Conservation (phyloP, 2,113 vertebrate species). For the Hippocampus guttulatus region DNA sequence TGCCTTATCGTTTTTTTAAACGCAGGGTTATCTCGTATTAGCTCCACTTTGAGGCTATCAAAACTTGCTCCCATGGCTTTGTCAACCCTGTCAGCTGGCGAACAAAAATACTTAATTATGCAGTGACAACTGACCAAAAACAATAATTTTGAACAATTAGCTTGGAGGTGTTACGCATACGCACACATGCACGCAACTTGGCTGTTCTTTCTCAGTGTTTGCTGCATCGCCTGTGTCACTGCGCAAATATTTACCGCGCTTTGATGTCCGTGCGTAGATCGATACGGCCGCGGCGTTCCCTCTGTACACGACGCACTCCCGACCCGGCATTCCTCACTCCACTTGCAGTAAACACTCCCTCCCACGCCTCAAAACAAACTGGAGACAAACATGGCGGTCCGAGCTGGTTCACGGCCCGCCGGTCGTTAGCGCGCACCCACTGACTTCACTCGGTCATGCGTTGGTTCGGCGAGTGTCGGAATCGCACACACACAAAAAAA, state of each 20-base stretch:
- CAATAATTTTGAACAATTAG: background rate
- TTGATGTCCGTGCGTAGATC: conserved; percentile 60
- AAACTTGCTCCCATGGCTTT: too few species aligned
- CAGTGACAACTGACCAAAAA: too few species aligned
- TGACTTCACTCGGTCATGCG: conserved; percentile 36
- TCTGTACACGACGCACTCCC: conserved; percentile 54
- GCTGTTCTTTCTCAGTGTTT: conserved; percentile 30
- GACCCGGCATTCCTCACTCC: conserved; percentile 59
- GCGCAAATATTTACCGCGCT: conserved; percentile 59
- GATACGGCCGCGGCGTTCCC: conserved; percentile 41
- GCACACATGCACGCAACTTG: background rate
- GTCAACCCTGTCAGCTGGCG: too few species aligned
- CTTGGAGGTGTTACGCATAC: background rate
- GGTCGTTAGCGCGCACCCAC: conserved; percentile 55
- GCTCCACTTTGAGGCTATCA: too few species aligned
- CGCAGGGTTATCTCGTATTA: too few species aligned
- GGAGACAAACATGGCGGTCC: conserved; percentile 49
- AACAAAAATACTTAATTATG: too few species aligned
- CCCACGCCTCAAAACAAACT: conserved; percentile 60
- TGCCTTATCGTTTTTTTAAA: too few species aligned
- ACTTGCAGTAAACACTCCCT: conserved; percentile 61
- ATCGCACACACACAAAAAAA: background rate
- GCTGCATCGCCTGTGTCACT: conserved; percentile 46
- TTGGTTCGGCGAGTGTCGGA: background rate
- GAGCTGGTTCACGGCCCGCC: conserved; percentile 34